Base-by-base conservation (phyloP, 2,113 vertebrate species). In the Platichthys flesus region DNA sequence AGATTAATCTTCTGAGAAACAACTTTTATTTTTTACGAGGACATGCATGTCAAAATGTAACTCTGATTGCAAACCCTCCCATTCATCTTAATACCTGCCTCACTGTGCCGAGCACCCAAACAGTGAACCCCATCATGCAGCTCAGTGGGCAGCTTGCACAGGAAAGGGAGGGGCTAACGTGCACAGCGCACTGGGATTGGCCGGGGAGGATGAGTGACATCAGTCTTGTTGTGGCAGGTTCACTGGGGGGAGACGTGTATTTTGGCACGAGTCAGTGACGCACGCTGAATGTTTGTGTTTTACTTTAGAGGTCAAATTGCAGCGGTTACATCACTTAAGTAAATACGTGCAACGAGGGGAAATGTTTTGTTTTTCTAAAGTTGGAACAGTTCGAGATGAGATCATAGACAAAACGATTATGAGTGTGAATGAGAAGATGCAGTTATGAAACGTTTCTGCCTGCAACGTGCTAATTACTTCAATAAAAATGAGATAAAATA, bases 151-250 rank as follows among this genome's bases (percentile, higher is more conserved):
- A 51, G 47, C 47, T 8, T 51, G 47, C 47, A 69, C 49, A 63
- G 88, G 85, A 74, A 81, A 2, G 1, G 42, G 65, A 21, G 40
- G 23, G 40, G 37, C 60, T 10, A 13, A 23, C 4, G 35, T n/a
- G 12, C 40, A 24, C 12, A 59, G 71, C 64, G 42, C 58, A 23
- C 62, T 62, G 77, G 67, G 84, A 90, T 85, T 90, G 89, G 90
- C 55, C 81, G 31, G 63, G 66, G 62, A 52, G 54, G 56, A n/a
- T 67, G 80, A 76, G 67, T 87, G 79, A 76, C 85, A 80, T 84
- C 79, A 89, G 70, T 69, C 75, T 77, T 47, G 65, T 28, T 76
- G 83, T 78, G 85, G 81, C 86, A 85, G 63, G 52, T 88, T 85
- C 78, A 84, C 68, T 51, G 47, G 35, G 70, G 62, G 59, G 58